Conservation (phyloP, 2,797 vertebrate species). For the Manis javanica region DNA sequence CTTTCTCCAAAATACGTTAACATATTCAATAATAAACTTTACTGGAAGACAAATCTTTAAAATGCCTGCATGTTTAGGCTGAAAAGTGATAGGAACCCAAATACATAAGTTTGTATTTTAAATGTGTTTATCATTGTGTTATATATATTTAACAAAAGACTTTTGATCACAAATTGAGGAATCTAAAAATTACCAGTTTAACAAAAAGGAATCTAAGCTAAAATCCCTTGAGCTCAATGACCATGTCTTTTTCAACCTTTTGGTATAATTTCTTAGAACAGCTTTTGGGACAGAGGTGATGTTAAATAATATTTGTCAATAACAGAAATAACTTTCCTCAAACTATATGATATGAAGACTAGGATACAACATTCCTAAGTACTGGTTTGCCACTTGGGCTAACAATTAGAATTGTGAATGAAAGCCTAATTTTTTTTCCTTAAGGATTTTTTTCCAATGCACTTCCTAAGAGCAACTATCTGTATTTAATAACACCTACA, state of each 20-base stretch:
- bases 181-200: constrained; percentile 42
- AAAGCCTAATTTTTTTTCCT: constrained; percentile 11
- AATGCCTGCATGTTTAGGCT: constrained; percentile 23
- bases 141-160: constrained; percentile 1
- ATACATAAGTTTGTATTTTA: neutral
- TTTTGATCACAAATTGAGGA: neutral
- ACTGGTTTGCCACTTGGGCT: neutral
- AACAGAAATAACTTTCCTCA: constrained; percentile 34
- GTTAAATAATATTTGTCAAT: constrained; percentile 16
- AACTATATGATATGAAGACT: neutral
- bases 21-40: constrained; percentile 24
- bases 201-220: neutral
- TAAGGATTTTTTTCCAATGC: neutral
- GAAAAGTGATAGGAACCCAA: constrained; percentile 44
- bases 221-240: neutral
- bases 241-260: constrained; percentile 10
- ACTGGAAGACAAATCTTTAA: constrained; percentile 43
- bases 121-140: neutral
- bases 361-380: neutral
- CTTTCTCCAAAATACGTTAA: constrained; percentile 58
- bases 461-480: neutral
- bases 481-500: constrained; percentile 40
- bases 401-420: constrained; percentile 35
- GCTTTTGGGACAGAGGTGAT: neutral
- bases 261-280: constrained; percentile 45